phyloP scores from a whole-genome alignment of 2,888 invertebrate species.

The Eurytoma californica region DNA sequence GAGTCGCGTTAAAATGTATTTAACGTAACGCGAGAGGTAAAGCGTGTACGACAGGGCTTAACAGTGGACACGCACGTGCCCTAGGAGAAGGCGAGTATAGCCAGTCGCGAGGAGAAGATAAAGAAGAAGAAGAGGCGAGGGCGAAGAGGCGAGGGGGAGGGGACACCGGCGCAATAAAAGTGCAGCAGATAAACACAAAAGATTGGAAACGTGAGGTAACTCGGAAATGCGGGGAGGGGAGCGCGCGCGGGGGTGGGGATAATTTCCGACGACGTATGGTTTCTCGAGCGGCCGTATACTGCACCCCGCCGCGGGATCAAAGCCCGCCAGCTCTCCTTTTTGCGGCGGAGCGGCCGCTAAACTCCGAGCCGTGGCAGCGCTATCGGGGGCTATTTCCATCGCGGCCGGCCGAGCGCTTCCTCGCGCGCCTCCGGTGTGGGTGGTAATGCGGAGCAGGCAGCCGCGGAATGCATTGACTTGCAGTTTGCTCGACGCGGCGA shows the following conservation, averaged over 20 bases:
- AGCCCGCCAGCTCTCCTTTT: slow-evolving; percentile 4
- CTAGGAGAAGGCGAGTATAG: too few species aligned
- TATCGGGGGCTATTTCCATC: slow-evolving; percentile 25
- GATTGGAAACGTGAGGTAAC: slow-evolving; percentile 42
- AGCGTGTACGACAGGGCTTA: too few species aligned
- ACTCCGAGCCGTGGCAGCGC: neutral
- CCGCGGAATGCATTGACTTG: too few species aligned
- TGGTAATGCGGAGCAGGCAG: neutral
- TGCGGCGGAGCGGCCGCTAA: neutral
- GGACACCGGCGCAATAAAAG: slow-evolving; percentile 23
- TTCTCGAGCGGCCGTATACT: slow-evolving; percentile 15
- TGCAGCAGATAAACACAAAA: slow-evolving; percentile 46
- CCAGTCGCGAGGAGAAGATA: too few species aligned
- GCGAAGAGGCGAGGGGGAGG: neutral
- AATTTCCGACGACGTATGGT: slow-evolving; percentile 44
- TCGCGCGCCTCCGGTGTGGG: neutral
- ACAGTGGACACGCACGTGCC: too few species aligned
- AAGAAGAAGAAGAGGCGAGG: too few species aligned
- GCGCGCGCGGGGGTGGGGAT: slow-evolving; percentile 2
- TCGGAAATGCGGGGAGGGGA: slow-evolving; percentile 17
- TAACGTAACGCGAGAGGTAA: too few species aligned
- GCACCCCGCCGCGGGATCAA: neutral
- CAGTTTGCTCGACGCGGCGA: too few species aligned
- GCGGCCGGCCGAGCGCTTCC: neutral
- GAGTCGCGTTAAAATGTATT: too few species aligned